Evolutionary conservation across 2,797 vertebrate species (phyloP), one percentile per base, ranked within the genome.

Genomic region (Cetoscarus ocellatus): DNA sequence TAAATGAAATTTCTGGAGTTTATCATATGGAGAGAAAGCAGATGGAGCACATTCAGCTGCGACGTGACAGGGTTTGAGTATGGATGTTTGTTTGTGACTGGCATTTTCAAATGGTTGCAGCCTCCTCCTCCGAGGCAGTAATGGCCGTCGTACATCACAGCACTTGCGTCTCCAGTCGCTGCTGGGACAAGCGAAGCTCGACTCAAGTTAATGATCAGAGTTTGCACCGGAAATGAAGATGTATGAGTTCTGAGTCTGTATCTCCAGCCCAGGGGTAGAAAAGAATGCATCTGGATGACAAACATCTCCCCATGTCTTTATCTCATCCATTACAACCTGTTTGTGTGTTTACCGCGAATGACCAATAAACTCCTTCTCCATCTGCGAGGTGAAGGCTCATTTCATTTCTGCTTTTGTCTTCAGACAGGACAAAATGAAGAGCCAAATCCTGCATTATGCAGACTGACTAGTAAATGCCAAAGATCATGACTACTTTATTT

Each of bases 191-290:
- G 80, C 67, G 10, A 75, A 80, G 70, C 73, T 65, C 58, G 12
- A 70, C 79, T 58, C 45, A 44, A 85, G 81, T 86, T 94, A 92
- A 93, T 90, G 91, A 93, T 85, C 81, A 82, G 73, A 75, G 84
- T 92, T 90, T 89, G 85, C 75, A 69, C 71, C 80, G 79, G 80
- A 90, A 92, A 94, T 90, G 73, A 92, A 92, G 93, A 95, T 70
- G 61, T 75, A 93, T 60, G 81, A 72, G 39, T 73, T 74, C 38
- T 3, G 68, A 75, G 76, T 77, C 48, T 79, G 70, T 38, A 57
- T 73, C 67, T 62, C 48, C 17, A 15, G 35, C 57, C 56, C 64
- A 64, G 69, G 65, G 69, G 78, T 61, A 45, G 57, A 67, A 63
- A 69, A n/a, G 77, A 64, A 82, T 77, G 48, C 49, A 73, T 86